Base-by-base conservation (phyloP, 1,140 invertebrate species). In the Drepana arcuata region DNA sequence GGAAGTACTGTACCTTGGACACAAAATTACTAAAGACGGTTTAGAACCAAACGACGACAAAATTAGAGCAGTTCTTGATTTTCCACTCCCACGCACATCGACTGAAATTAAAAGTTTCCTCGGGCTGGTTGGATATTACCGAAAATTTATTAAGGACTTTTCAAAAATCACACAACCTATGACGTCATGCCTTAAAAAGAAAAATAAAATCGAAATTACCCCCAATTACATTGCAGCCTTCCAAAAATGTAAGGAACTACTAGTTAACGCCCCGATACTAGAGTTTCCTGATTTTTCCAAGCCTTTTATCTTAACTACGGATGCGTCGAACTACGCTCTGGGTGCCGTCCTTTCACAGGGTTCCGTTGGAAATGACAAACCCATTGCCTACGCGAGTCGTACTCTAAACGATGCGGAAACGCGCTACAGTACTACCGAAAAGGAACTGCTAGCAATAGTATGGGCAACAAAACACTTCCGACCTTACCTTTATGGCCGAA, bases 121-220 rank as follows among this genome's bases (percentile, higher is more conserved):
- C 10, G 85, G 10, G 27, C 40, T 85, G 7, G 33, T 51, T 2
- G 49, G 47, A 12, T 80, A 60, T 33, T 74, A 65, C 29, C 18
- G 58, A 36, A 52, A 48, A 28, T 77, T 72, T 34, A 50, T 70
- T 3, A 46, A 40, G 32, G 47, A 44, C 13, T 51, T 51, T 35
- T 30, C 43, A n/a, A 52, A 47, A 30, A 32, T 42, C 30, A 52
- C 64, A 1, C 37, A 53, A 27, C 66, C 64, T 5, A 14, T 72
- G 6, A 50, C 38, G 10, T 16, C 27, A 6, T 29, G 49, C 11
- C 9, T 49, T 7, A 59, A 50, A 34, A 56, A 55, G 18, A 16
- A 31, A 24, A 29, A 35, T 10, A 46, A 35, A 29, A 37, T 49
- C 7, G 14, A 45, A 32, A 24, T 14, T 9, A 49, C 7, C n/a